phyloP scores from a whole-genome alignment of 2,888 invertebrate genomes.

The Tenthredo scrophulariae region DNA sequence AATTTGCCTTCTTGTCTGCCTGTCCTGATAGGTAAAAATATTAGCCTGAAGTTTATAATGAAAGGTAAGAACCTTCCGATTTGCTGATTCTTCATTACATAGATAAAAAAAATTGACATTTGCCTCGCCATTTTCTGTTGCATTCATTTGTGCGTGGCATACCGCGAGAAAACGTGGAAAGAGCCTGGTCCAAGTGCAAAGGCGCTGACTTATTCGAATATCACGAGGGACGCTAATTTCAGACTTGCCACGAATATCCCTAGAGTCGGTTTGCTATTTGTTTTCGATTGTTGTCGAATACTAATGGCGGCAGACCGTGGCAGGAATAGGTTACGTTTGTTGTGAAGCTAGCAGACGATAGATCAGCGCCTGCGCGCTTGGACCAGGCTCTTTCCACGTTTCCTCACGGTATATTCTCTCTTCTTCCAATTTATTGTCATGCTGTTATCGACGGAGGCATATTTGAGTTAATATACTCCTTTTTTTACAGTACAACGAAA shows the following conservation, averaged over 20 bases:
- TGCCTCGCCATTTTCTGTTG: neutral
- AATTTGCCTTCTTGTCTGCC: neutral
- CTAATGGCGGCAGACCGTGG: no score
- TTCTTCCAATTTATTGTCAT: neutral
- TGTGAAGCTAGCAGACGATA: no score
- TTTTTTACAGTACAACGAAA: conserved; percentile 69
- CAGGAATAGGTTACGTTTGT: no score
- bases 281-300: no score
- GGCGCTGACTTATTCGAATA: no score
- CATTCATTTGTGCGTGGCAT: neutral
- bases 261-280: no score
- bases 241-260: no score
- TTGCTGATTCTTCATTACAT: conserved; percentile 1
- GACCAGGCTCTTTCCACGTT: no score
- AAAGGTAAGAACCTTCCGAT: neutral
- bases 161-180: no score
- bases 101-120: neutral
- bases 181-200: no score
- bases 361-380: no score
- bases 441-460: neutral
- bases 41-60: conserved; percentile 6
- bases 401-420: neutral
- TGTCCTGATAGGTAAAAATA: neutral
- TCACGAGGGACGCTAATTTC: no score
- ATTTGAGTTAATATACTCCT: conserved; percentile 24